Conservation (phyloP, 2,797 vertebrate species). For the Eremophila alpestris region DNA sequence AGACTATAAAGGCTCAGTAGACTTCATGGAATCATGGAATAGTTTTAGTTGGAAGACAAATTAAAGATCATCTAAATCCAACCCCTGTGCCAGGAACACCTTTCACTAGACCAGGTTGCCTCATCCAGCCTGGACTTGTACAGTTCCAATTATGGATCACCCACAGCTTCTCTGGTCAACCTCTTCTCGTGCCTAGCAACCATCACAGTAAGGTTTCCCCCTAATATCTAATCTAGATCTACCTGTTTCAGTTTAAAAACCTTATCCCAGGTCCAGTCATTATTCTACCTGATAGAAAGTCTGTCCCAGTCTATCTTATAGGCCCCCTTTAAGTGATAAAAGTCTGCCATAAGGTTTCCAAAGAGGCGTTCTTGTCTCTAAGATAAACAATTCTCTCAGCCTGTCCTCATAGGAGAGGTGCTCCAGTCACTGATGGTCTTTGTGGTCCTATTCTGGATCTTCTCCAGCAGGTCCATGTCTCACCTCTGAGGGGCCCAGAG, state of each 20-base stretch:
- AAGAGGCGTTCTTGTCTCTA: not conserved
- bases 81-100: not conserved
- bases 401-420: not conserved
- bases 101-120: not conserved
- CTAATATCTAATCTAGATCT: not conserved
- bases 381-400: not conserved
- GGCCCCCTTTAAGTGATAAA: not conserved
- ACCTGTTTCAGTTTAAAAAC: not conserved
- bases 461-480: not conserved
- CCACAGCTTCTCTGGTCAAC: not conserved
- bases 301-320: not conserved
- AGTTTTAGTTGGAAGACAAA: not conserved
- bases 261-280: not conserved
- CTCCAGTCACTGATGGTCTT: not conserved
- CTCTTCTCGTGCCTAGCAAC: not conserved
- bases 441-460: not conserved
- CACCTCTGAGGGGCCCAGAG: not conserved
- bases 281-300: not conserved
- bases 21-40: not conserved
- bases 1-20: not conserved
- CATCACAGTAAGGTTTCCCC: not conserved
- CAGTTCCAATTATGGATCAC: not conserved
- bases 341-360: fast-evolving
- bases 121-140: not conserved
- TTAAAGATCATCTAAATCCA: not conserved